These are phyloP conservation scores for Maconellicoccus hirsutus DNA, from an alignment of 1,140 invertebrate genomes.

Conservation along the genomic window DNA sequence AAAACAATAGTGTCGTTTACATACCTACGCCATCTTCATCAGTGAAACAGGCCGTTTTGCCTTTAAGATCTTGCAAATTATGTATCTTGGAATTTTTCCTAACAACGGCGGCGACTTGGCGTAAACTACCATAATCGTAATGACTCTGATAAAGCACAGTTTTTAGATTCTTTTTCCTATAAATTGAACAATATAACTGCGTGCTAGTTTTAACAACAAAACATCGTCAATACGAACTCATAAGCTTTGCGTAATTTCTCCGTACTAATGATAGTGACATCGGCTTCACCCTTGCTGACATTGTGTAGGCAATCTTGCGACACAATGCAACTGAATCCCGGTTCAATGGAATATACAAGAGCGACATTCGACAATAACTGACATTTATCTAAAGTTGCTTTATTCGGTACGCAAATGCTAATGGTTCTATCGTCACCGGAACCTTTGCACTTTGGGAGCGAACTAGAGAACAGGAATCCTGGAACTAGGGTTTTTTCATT, in stretches of 20 bases:
- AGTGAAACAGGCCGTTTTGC: slow-evolving; percentile 57
- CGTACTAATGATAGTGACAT: slow-evolving; percentile 49
- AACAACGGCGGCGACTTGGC: slow-evolving; percentile 53
- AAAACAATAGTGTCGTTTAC: slow-evolving; percentile 28
- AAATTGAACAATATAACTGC: slow-evolving; percentile 31
- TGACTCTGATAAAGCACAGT: slow-evolving; percentile 53
- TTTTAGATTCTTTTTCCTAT: slow-evolving; percentile 39
- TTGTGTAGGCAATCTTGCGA: slow-evolving; percentile 51
- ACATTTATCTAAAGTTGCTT: slow-evolving; percentile 57
- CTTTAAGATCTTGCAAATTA: slow-evolving; percentile 47
- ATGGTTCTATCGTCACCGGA: slow-evolving; percentile 33
- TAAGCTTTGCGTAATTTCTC: slow-evolving; percentile 45
- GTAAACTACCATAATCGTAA: slow-evolving; percentile 37
- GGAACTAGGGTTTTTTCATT: no score
- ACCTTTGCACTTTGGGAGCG: slow-evolving; percentile 48
- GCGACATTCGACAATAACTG: slow-evolving; percentile 56
- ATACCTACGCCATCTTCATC: slow-evolving; percentile 51
- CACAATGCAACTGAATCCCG: slow-evolving; percentile 53
- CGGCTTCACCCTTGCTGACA: slow-evolving; percentile 44
- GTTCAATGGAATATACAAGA: slow-evolving; percentile 54
- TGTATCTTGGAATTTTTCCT: slow-evolving; percentile 45
- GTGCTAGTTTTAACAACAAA: background rate
- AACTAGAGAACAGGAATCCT: slow-evolving; percentile 46
- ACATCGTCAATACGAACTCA: slow-evolving; percentile 36
- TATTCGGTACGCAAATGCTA: slow-evolving; percentile 37